Evolutionary conservation across 1,140 invertebrate genomes (phyloP), one percentile per base, ranked within the genome.

Genomic region (Fragariocoptes setiger): DNA sequence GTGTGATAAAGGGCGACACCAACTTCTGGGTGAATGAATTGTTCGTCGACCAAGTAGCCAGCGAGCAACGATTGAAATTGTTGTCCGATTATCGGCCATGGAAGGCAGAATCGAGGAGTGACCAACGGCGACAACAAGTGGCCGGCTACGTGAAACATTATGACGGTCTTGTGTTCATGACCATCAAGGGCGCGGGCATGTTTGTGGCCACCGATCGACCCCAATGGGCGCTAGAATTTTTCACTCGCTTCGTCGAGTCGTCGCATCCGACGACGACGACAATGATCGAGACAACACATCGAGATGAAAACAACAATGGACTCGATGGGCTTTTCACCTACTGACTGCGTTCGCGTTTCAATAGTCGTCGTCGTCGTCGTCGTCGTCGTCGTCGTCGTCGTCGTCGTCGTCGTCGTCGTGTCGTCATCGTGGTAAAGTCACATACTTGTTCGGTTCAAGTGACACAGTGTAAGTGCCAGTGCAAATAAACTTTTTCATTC

Each of bases 141-240:
- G 60, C 52, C 39, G 60, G 60, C 15, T 60, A 53, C 49, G 50
- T 54, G 14, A 59, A 58, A 45, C 39, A 50, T 19, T 61, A 52
- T 47, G 41, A 56, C 13, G 45, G 49, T 35, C 43, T 62, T 2
- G 50, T 51, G n/a, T 52, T 54, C 20, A 48, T 57, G n/a, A 62
- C 60, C 0, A 47, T 62, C 8, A 51, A 37, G 53, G 62, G 62
- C 21, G 53, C 63, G 44, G 63, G 63, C 42, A 62, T 64, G 48
- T 64, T 65, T 63, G 65, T 66, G 2, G 65, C 65, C 2, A 55
- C 59, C 48, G 65, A 66, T 52, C 55, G 57, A 47, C 61, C 65
- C 21, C 49, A 48, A 13, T 55, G 54, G 43, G 62, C 62, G 22
- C 54, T 63, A 21, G 50, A 59, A 42, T 55, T 56, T 47, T 52